A percentile compares a stretch with the other conserved stretches of the same genome.
Evolutionary conservation across 2,113 vertebrate genomes (phyloP).

Genomic region (Benitochromis conjunctus): DNA sequence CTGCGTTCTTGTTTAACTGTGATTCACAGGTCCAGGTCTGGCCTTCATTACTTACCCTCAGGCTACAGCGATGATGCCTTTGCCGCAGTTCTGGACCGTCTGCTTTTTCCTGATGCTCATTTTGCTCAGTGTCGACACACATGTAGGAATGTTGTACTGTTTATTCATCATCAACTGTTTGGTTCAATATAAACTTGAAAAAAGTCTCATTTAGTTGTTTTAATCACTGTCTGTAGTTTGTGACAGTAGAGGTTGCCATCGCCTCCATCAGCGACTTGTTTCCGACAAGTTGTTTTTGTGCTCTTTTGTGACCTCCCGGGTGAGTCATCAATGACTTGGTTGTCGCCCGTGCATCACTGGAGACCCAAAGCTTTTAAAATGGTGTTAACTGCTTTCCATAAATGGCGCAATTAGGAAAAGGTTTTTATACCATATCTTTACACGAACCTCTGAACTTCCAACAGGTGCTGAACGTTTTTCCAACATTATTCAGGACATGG

Average conservation of each 20-base stretch:
- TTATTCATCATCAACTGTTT: background rate
- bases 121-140: conserved; percentile 57
- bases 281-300: conserved; percentile 4
- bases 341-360: no score
- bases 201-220: background rate
- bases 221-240: conserved; percentile 46
- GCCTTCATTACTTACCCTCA: conserved; percentile 67
- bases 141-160: conserved; percentile 16
- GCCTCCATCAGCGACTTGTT: conserved; percentile 17
- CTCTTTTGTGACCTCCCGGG: no score
- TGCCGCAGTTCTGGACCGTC: conserved; percentile 64
- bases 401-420: no score
- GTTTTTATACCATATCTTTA: background rate
- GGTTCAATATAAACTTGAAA: background rate
- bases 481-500: conserved; percentile 37
- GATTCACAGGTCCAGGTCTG: conserved; percentile 62
- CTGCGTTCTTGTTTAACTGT: background rate
- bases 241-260: conserved; percentile 48
- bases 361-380: no score
- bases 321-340: no score
- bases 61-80: conserved; percentile 64
- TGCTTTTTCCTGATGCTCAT: conserved; percentile 70
- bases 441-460: background rate
- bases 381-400: background rate
- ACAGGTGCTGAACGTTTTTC: conserved; percentile 12